Evolutionary conservation across 2,888 invertebrate genomes (phyloP).

Genomic region (Epinotia brunnichana): DNA sequence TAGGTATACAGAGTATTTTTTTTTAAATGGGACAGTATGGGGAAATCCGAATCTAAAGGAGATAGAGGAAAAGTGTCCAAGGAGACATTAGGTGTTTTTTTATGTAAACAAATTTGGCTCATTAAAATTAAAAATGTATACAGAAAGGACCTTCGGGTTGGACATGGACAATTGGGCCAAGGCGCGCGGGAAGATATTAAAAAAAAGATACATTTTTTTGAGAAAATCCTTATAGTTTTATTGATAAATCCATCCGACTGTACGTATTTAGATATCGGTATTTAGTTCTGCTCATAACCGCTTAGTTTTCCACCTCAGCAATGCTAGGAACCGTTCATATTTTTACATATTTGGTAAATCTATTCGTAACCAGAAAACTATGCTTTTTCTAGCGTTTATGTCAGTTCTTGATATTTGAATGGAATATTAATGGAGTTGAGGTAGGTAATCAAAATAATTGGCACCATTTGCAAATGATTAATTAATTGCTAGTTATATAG

Average conservation of each 20-base stretch:
- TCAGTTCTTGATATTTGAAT: conserved; percentile 26
- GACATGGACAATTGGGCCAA: no score
- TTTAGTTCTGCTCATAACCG: conserved; percentile 31
- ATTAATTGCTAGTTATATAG: no score
- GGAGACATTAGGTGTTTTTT: no score
- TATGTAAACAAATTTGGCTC: no score
- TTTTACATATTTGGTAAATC: conserved; percentile 41
- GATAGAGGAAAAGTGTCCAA: no score
- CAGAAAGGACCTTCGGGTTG: no score
- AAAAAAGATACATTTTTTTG: no score
- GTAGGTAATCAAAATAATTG: conserved; percentile 23
- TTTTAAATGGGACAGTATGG: no score
- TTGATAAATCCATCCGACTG: conserved; percentile 13
- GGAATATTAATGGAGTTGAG: conserved; percentile 5
- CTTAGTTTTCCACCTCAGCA: conserved; percentile 19
- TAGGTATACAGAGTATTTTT: no score
- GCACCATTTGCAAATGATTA: neutral
- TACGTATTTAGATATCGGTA: conserved; percentile 42
- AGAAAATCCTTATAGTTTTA: neutral
- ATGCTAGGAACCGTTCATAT: conserved; percentile 38
- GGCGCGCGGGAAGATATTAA: no score
- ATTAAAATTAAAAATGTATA: no score
- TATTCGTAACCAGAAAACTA: conserved; percentile 26
- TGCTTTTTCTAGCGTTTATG: conserved; percentile 26
- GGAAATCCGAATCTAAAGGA: no score